A percentile compares a stretch with the other conserved stretches of the same genome.
phyloP scores from a whole-genome alignment of 1,140 invertebrate genomes.

The Chironomus striatipennis region DNA sequence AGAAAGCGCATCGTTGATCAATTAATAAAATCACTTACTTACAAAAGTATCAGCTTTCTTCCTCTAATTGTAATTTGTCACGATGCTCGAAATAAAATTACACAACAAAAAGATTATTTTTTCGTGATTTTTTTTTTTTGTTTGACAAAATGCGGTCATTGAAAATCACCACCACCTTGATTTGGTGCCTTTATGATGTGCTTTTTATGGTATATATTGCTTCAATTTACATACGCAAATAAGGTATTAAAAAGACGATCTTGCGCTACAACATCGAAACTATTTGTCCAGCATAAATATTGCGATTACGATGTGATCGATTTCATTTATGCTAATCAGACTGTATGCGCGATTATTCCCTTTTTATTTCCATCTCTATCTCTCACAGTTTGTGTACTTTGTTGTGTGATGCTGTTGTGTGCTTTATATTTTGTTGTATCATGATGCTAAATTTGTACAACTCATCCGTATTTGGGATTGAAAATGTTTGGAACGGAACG shows the following conservation, averaged over 20 bases:
- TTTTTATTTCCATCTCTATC: neutral
- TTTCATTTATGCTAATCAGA: neutral
- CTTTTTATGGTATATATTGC: neutral
- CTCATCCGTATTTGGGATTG: neutral
- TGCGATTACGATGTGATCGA: neutral
- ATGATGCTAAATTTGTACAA: neutral
- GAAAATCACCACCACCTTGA: neutral
- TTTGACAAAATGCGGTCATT: constrained; percentile 1
- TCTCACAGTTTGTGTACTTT: neutral
- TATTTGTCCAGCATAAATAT: constrained; percentile 8
- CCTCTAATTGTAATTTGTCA: neutral
- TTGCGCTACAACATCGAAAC: neutral
- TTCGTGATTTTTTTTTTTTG: neutral
- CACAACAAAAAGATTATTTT: neutral
- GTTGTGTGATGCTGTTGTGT: neutral
- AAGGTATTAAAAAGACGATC: neutral
- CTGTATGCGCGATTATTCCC: neutral
- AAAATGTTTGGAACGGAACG: neutral
- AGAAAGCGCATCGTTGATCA: no score
- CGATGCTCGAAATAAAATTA: neutral
- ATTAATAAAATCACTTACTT: no score
- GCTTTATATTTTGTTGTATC: neutral
- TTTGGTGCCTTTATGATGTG: neutral
- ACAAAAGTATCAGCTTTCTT: neutral
- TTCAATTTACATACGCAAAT: constrained; percentile 8